These are phyloP conservation scores for Schlechtendalia chinensis DNA, from an alignment of 1,140 invertebrate species.

Conservation along the genomic window DNA sequence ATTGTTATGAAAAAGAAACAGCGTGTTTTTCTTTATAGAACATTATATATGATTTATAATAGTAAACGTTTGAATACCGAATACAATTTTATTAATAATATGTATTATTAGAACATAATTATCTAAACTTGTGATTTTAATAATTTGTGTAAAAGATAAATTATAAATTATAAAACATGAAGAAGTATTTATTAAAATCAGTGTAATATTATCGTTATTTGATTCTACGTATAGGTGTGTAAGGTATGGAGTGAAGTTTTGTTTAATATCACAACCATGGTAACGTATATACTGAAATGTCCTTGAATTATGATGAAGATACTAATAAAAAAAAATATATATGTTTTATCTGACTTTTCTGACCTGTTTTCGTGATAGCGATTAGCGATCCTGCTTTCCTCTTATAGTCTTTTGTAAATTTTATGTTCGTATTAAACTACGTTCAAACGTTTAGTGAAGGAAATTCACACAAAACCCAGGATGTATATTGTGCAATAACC, in stretches of 20 bases:
- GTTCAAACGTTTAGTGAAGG: background rate
- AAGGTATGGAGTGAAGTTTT: background rate
- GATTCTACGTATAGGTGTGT: no score
- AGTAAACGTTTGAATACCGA: no score
- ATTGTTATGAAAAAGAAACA: no score
- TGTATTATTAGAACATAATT: no score
- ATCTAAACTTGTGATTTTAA: no score
- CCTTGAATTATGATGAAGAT: slow-evolving; percentile 47
- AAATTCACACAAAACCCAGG: slow-evolving; percentile 2
- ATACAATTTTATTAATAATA: no score
- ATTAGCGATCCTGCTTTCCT: slow-evolving; percentile 37
- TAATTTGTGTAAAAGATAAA: no score
- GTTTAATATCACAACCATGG: slow-evolving; percentile 36
- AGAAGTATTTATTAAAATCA: no score
- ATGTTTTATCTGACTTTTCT: slow-evolving; percentile 49
- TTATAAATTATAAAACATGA: no score
- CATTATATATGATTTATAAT: no score
- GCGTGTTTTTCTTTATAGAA: no score
- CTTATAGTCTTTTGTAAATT: slow-evolving; percentile 15
- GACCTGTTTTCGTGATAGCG: slow-evolving; percentile 47
- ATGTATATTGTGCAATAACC: slow-evolving; percentile 46
- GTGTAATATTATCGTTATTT: no score
- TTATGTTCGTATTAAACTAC: slow-evolving; percentile 14
- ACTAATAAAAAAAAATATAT: slow-evolving; percentile 6
- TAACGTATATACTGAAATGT: slow-evolving; percentile 11